These are phyloP conservation scores for Podargus strigoides DNA, from an alignment of 2,797 vertebrate species.

Conservation along the genomic window DNA sequence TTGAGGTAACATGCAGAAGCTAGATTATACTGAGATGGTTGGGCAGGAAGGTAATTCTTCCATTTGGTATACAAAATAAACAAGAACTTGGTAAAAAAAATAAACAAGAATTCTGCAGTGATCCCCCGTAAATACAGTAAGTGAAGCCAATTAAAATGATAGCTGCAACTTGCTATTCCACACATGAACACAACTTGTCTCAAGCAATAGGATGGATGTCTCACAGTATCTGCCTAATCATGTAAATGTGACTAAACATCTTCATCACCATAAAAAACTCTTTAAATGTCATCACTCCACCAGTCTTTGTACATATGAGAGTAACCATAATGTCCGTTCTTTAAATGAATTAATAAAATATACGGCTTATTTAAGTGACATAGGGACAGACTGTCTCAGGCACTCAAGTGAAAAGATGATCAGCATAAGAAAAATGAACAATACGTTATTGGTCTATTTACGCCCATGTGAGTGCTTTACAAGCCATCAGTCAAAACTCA, in stretches of 20 bases:
- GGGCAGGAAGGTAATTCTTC: neutral
- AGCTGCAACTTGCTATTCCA: neutral
- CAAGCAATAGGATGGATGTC: neutral
- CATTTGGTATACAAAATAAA: neutral
- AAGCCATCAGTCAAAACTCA: neutral
- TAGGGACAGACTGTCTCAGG: neutral
- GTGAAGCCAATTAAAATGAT: neutral
- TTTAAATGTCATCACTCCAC: neutral
- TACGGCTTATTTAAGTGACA: neutral
- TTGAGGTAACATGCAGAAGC: neutral
- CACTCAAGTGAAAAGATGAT: neutral
- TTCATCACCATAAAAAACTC: neutral
- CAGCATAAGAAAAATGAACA: neutral
- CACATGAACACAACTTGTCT: neutral
- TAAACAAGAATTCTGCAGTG: neutral
- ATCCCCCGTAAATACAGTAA: neutral
- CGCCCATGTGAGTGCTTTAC: neutral
- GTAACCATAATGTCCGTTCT: neutral
- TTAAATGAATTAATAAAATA: slow-evolving; percentile 28
- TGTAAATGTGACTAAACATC: neutral
- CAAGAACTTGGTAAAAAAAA: neutral
- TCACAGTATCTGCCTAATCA: neutral
- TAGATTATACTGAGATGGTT: neutral
- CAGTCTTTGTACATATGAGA: neutral
- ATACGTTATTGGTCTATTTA: neutral